A percentile compares a stretch with the other conserved stretches of the same genome.
Conservation (phyloP, 2,113 vertebrate genomes). For the Anthoscopus minutus region DNA sequence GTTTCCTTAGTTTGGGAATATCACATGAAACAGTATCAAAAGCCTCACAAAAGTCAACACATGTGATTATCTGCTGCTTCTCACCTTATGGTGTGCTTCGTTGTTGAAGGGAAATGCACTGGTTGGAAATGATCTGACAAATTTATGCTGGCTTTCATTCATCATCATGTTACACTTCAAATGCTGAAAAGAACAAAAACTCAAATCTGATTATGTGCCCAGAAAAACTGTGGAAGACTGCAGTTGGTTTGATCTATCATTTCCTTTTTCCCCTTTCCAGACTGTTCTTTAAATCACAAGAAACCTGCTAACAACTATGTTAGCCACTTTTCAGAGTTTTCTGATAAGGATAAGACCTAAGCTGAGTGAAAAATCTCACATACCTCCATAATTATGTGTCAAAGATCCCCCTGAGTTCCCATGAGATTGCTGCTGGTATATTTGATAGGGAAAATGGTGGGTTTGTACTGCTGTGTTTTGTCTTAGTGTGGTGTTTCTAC, state of each 20-base stretch:
- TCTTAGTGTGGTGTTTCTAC: neutral
- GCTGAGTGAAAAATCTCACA: neutral
- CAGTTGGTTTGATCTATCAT: neutral
- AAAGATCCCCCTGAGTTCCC: neutral
- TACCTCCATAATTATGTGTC: neutral
- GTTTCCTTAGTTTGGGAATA: neutral
- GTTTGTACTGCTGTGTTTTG: neutral
- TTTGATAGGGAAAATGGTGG: neutral
- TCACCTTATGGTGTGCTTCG: neutral
- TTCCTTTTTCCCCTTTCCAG: neutral
- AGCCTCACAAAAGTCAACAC: neutral
- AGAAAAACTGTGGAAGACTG: neutral
- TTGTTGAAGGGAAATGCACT: neutral
- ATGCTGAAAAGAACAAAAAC: slow-evolving; percentile 8
- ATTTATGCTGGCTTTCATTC: neutral
- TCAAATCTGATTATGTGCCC: neutral
- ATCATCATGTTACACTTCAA: neutral
- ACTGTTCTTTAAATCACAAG: neutral
- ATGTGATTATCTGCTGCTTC: neutral
- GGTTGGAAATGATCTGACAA: neutral
- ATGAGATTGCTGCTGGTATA: neutral
- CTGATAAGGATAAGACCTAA: neutral
- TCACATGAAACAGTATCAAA: neutral
- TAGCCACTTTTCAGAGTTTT: neutral
- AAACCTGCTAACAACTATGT: neutral